Evolutionary conservation across 2,888 invertebrate species (phyloP), one percentile per base, ranked within the genome.

Genomic region (Endotricha flammealis): DNA sequence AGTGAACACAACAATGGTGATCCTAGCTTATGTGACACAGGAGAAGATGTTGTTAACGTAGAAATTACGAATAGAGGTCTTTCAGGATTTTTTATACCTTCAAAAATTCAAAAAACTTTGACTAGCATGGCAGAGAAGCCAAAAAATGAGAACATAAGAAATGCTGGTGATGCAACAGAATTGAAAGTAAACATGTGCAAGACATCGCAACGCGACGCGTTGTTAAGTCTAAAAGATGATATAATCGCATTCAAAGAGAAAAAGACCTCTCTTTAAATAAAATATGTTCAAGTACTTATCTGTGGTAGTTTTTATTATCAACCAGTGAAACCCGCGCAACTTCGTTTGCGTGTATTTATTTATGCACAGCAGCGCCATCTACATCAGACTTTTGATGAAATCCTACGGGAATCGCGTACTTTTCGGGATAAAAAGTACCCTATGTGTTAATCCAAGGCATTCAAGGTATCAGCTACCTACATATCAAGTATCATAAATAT

Each of bases 11-110:
- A 63, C 16, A 39, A 66, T 10, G 60, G 44, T 14, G 80, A 78
- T 12, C 60, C 65, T 3, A 56, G 65, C 27, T 48, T 77, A 29
- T 72, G 65, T 36, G 82, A 80, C 36, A 48, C 56, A 1, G 39
- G 53, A 11, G 78, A 77, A 31, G 69, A 75, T 7, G 45, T 49
- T 2, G 63, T 73, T 0, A 78, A 67, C 32, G 82, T 86, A 3
- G 85, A 86, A 59, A 76, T 85, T 32, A 66, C 51, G 12, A 86
- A 78, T 35, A 64, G 83, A 46, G 85, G 85, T 1, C 63, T 83
- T 0, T 67, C 81, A 11, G 85, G 85, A 3, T 81, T 86, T 39
- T 68, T 75, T 22, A 73, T 86, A 43, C 85, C 85, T 1, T 45
- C 54, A 7, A 69, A 67, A 50, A 43, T 70, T 6, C 23, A 54